Evolutionary conservation across 2,797 vertebrate genomes (phyloP), one percentile per base, ranked within the genome.

Genomic region (Spinibarbus caldwelli): DNA sequence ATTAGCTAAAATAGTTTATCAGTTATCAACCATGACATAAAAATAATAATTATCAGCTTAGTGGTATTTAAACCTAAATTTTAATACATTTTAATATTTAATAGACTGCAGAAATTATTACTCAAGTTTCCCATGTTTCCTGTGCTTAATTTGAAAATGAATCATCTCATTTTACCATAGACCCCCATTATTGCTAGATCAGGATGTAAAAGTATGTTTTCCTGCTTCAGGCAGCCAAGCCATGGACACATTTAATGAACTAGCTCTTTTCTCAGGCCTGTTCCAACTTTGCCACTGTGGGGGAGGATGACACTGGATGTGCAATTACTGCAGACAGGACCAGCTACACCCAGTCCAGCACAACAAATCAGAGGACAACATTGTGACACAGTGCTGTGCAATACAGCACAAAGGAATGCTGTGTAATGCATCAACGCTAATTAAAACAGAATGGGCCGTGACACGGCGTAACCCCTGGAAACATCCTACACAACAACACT

Each of bases 271-370:
- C 85, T 86, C 73, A 70, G 78, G 77, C 83, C 84, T 80, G 85
- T 78, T 89, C 77, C 86, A 86, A 73, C 76, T 83, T 68, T 82
- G 78, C 84, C 86, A 90, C 80, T 87, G 85, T 86, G 87, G 87
- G 86, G 85, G 89, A 83, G 85, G 89, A 89, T 85, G 89, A 78
- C 86, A 78, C 85, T 86, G 57, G 82, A 88, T 89, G 85, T 88
- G 87, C 87, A 89, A 90, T 90, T 90, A 89, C 83, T 71, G 86
- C 72, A 85, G 86, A 90, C 82, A 83, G 49, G 71, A 73, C 86
- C 86, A 86, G 82, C 85, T 85, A 86, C 82, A 86, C 84, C 79
- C 82, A 80, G 70, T 77, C 88, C 67, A 85, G 75, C 78, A 87
- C 31, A 80, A 82, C 57, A 82, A 15, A 17, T 66, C 64, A 78